Evolutionary conservation across 2,797 vertebrate genomes (phyloP).

Genomic region (Lepus townsendii): DNA sequence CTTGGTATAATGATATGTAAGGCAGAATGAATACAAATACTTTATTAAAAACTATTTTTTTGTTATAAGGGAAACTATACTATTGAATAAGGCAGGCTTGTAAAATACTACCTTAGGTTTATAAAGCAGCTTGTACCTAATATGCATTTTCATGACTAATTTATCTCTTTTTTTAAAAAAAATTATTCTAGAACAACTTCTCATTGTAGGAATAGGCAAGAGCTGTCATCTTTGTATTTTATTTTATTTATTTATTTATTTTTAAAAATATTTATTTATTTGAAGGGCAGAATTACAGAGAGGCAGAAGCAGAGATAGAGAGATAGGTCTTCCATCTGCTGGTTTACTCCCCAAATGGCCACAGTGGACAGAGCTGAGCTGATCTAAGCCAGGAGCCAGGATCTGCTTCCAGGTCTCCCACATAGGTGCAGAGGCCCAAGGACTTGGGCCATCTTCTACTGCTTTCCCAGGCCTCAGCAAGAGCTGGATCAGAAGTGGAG

Average conservation of each 20-base stretch:
- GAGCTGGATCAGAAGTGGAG: no score
- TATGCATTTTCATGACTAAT: constrained; percentile 2
- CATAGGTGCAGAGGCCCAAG: no score
- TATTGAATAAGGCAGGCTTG: constrained; percentile 28
- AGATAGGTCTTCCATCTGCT: no score
- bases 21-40: not conserved
- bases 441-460: no score
- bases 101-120: constrained; percentile 14
- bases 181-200: constrained; percentile 15
- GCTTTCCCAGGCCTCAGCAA: no score
- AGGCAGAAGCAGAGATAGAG: no score
- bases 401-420: no score
- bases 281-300: no score
- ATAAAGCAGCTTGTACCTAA: not conserved
- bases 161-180: constrained; percentile 24
- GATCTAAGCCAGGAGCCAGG: no score
- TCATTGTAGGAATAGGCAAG: not conserved
- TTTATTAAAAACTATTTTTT: constrained; percentile 25
- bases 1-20: not conserved
- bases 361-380: no score
- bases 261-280: no score
- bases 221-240: not conserved
- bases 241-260: not conserved
- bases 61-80: not conserved
- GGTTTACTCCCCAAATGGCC: no score